Evolutionary conservation across 1,140 invertebrate species (phyloP).

Genomic region (Eciton burchellii): DNA sequence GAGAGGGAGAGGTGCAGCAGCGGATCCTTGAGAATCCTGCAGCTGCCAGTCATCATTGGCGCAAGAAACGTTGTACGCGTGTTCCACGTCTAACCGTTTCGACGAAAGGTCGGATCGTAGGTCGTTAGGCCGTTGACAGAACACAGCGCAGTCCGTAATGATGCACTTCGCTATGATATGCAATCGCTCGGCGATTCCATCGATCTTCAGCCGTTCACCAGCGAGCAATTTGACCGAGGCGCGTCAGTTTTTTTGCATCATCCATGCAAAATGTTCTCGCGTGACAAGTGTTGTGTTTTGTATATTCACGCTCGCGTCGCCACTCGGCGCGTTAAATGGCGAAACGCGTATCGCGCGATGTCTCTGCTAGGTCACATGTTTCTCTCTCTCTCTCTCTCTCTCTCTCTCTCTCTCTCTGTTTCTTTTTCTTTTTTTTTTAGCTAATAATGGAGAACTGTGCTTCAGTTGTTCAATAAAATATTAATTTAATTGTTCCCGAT

Average conservation of each 20-base stretch:
- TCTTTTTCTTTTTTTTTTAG: no score
- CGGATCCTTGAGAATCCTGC: conserved; percentile 72
- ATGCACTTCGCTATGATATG: conserved; percentile 55
- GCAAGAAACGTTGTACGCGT: conserved; percentile 55
- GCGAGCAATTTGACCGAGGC: background rate
- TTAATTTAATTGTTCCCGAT: no score
- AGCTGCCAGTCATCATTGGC: conserved; percentile 72
- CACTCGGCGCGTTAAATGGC: conserved; percentile 31
- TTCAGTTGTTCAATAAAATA: background rate
- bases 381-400: no score
- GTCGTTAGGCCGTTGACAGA: conserved; percentile 63
- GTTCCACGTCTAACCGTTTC: conserved; percentile 49
- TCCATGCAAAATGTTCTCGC: background rate
- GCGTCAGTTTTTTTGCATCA: conserved; percentile 11
- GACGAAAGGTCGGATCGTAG: conserved; percentile 55
- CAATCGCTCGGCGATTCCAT: conserved; percentile 12
- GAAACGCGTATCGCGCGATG: background rate
- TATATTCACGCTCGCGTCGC: conserved; percentile 29
- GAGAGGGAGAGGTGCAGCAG: conserved; percentile 3
- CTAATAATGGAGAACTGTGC: background rate
- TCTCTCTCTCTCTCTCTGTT: no score
- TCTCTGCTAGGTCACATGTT: no score
- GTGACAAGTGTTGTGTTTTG: background rate
- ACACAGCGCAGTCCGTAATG: conserved; percentile 4
- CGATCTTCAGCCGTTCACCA: background rate